These are phyloP conservation scores for Ips nitidus DNA, from an alignment of 1,140 invertebrate genomes.

Conservation along the genomic window DNA sequence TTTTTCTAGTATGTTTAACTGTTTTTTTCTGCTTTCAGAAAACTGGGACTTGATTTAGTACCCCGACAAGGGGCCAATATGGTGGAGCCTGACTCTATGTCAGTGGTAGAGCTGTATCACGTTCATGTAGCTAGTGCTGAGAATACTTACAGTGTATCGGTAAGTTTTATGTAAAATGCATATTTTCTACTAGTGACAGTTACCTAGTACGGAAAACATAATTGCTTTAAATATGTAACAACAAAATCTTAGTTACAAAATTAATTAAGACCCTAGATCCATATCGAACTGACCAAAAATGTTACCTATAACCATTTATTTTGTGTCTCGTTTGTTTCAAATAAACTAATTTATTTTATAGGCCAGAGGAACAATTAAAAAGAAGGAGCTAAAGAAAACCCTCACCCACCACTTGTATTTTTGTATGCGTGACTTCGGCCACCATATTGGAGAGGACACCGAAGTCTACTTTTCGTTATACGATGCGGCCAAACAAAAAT, in stretches of 20 bases:
- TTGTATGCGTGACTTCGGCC: constrained; percentile 85
- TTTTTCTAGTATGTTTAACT: too few species aligned
- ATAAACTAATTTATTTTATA: constrained; percentile 18
- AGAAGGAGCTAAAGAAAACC: constrained; percentile 67
- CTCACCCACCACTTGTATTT: constrained; percentile 83
- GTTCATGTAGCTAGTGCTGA: constrained; percentile 83
- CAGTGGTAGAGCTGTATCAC: constrained; percentile 85
- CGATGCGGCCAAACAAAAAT: constrained; percentile 70
- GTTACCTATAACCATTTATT: background rate
- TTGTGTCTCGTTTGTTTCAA: background rate
- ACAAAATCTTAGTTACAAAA: too few species aligned
- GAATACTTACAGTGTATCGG: constrained; percentile 73
- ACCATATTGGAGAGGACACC: constrained; percentile 82
- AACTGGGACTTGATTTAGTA: constrained; percentile 88
- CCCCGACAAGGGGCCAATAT: constrained; percentile 83
- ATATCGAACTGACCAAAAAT: background rate
- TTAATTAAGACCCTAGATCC: too few species aligned
- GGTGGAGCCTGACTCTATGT: constrained; percentile 85
- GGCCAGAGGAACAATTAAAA: constrained; percentile 49
- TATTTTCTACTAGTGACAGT: background rate
- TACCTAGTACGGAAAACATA: too few species aligned
- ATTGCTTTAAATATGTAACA: too few species aligned
- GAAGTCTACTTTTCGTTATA: constrained; percentile 88
- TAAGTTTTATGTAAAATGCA: constrained; percentile 50
- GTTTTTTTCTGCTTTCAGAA: constrained; percentile 63